phyloP scores from a whole-genome alignment of 2,797 vertebrate genomes.

The Betta splendens region DNA sequence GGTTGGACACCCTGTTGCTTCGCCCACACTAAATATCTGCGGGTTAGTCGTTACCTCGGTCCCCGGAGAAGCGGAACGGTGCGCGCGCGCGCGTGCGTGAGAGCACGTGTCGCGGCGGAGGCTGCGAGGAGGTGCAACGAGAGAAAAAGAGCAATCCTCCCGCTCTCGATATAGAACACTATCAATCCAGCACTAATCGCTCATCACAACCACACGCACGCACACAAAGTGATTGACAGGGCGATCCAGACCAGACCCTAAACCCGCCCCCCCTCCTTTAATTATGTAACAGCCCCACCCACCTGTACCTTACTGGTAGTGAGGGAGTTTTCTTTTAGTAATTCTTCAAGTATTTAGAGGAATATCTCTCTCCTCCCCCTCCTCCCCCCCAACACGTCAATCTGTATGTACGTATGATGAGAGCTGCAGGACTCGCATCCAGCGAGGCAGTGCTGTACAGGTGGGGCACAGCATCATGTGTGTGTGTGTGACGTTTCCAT shows the following conservation, averaged over 20 bases:
- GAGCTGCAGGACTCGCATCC: constrained; percentile 40
- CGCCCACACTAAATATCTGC: constrained; percentile 31
- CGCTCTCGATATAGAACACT: constrained; percentile 73
- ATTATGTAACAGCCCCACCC: neutral
- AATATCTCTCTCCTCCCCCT: neutral
- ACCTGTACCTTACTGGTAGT: neutral
- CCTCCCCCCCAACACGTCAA: neutral
- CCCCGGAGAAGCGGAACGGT: neutral
- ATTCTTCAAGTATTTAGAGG: constrained; percentile 15
- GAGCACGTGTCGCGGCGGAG: constrained; percentile 45
- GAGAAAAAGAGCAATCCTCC: constrained; percentile 56
- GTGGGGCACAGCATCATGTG: constrained; percentile 64
- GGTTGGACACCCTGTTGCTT: constrained; percentile 57
- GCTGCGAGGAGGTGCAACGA: no score
- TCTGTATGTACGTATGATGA: constrained; percentile 19
- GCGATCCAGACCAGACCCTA: constrained; percentile 47
- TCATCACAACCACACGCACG: constrained; percentile 9
- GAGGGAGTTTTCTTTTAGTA: constrained; percentile 13
- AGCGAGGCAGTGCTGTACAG: constrained; percentile 49
- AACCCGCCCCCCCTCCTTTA: constrained; percentile 8
- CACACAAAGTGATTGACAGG: constrained; percentile 47
- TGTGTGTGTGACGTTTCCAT: constrained; percentile 75
- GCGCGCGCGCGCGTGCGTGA: constrained; percentile 37
- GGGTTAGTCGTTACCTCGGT: constrained; percentile 36
- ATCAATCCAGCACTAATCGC: constrained; percentile 74